Evolutionary conservation across 1,140 invertebrate genomes (phyloP).

Genomic region (Platyura marginata): DNA sequence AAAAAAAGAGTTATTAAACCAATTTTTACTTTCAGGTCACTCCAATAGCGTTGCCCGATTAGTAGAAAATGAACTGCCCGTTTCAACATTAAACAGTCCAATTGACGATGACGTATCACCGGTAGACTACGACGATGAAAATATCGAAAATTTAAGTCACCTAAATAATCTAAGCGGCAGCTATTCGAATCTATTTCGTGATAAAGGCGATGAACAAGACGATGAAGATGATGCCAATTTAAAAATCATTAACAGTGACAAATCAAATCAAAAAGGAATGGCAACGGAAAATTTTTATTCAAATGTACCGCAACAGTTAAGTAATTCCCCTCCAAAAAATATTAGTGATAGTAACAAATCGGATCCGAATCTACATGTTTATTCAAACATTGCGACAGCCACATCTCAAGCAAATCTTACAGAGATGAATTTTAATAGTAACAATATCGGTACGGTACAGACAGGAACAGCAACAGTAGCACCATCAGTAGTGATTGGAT

Average conservation of each 20-base stretch:
- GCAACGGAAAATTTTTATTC: conserved; percentile 22
- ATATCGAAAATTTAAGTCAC: conserved; percentile 13
- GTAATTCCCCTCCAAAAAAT: neutral
- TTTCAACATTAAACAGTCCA: conserved; percentile 29
- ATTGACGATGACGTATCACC: neutral
- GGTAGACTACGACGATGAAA: conserved; percentile 18
- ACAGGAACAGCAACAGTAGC: neutral
- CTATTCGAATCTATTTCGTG: conserved; percentile 22
- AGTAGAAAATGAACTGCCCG: conserved; percentile 38
- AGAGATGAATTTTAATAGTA: conserved; percentile 1
- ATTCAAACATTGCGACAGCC: conserved; percentile 15
- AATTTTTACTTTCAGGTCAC: conserved; percentile 29
- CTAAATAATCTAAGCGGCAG: conserved; percentile 19
- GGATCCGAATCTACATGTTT: conserved; percentile 16
- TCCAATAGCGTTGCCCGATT: conserved; percentile 42
- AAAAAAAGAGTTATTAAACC: too few relatives aligned
- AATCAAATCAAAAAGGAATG: neutral
- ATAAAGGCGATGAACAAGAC: conserved; percentile 4
- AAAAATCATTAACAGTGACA: neutral
- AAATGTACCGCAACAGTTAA: conserved; percentile 12
- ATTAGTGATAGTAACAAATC: conserved; percentile 2
- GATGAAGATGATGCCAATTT: neutral
- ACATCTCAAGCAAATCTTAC: conserved; percentile 6
- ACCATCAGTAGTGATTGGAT: conserved; percentile 5
- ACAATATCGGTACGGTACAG: neutral